These are phyloP conservation scores for Barnardius zonarius DNA, from an alignment of 2,113 vertebrate genomes.

Conservation along the genomic window DNA sequence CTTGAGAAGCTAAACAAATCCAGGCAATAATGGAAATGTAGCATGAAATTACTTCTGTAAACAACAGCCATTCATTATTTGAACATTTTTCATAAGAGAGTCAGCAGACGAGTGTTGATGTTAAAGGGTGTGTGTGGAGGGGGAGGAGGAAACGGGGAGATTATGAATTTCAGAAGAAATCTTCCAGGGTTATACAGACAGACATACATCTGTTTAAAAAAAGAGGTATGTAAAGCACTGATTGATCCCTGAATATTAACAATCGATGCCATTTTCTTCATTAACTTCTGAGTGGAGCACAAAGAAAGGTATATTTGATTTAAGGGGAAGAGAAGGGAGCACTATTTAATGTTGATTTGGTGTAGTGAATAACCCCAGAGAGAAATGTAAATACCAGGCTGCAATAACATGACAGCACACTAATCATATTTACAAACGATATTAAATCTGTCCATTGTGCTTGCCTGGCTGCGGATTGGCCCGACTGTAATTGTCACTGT, in stretches of 20 bases:
- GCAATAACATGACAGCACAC: slow-evolving; percentile 98
- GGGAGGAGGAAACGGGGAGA: slow-evolving; percentile 45
- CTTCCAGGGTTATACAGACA: slow-evolving; percentile 77
- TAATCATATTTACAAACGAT: slow-evolving; percentile 99
- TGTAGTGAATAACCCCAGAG: slow-evolving; percentile 92
- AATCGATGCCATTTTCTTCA: slow-evolving; percentile 88
- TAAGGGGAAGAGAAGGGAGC: slow-evolving; percentile 79
- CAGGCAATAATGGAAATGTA: slow-evolving; percentile 99
- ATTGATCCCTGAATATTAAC: slow-evolving; percentile 94
- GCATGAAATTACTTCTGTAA: slow-evolving; percentile 99
- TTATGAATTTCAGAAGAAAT: slow-evolving; percentile 62
- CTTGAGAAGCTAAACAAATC: slow-evolving; percentile 93
- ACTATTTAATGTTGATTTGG: slow-evolving; percentile 92
- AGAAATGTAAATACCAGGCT: slow-evolving; percentile 99
- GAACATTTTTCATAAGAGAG: slow-evolving; percentile 90
- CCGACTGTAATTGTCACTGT: slow-evolving; percentile 96
- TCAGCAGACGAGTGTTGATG: slow-evolving; percentile 68
- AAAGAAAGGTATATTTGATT: slow-evolving; percentile 81
- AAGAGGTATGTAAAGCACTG: slow-evolving; percentile 76
- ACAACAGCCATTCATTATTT: slow-evolving; percentile 95
- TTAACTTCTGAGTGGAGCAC: slow-evolving; percentile 83
- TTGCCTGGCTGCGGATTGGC: slow-evolving; percentile 90
- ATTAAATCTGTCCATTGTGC: slow-evolving; percentile 99
- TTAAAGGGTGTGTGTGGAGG: slow-evolving; percentile 62
- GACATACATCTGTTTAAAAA: slow-evolving; percentile 79